phyloP scores from a whole-genome alignment of 2,888 invertebrate genomes.

The Pyrgus malvae region DNA sequence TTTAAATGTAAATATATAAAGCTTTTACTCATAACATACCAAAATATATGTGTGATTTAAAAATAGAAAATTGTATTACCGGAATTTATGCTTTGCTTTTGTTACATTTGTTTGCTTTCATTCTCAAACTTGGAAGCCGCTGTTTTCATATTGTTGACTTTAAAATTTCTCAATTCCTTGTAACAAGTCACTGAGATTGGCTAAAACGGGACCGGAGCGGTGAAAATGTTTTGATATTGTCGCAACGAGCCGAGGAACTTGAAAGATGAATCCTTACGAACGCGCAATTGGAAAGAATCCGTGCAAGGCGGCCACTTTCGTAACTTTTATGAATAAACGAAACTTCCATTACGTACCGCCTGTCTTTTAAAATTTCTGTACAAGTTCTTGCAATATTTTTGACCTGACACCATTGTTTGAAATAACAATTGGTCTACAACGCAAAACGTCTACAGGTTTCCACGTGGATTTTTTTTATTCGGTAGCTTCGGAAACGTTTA shows the following conservation, averaged over 20 bases:
- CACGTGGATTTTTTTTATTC: slow-evolving; percentile 8
- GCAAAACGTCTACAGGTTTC: neutral
- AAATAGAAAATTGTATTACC: too few relatives aligned
- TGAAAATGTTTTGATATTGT: slow-evolving; percentile 50
- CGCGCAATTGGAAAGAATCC: slow-evolving; percentile 70
- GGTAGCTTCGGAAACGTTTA: too few relatives aligned
- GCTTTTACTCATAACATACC: too few relatives aligned
- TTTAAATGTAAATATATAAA: too few relatives aligned
- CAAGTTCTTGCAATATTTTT: slow-evolving; percentile 1
- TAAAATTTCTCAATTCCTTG: neutral
- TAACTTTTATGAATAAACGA: slow-evolving; percentile 44
- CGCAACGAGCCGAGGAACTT: slow-evolving; percentile 44
- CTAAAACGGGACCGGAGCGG: neutral
- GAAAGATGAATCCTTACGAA: slow-evolving; percentile 62
- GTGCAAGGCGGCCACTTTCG: slow-evolving; percentile 49
- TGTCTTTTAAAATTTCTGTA: neutral
- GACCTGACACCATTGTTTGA: slow-evolving; percentile 2
- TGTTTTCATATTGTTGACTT: neutral
- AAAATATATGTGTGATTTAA: too few relatives aligned
- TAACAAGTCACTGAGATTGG: neutral
- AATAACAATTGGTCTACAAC: slow-evolving; percentile 1
- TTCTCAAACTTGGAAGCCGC: neutral
- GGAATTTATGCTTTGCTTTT: slow-evolving; percentile 2
- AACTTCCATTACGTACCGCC: slow-evolving; percentile 33
- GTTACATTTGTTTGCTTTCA: neutral